These are phyloP conservation scores for Smittia sp. DNA, from an alignment of 2,888 invertebrate genomes.

Conservation along the genomic window DNA sequence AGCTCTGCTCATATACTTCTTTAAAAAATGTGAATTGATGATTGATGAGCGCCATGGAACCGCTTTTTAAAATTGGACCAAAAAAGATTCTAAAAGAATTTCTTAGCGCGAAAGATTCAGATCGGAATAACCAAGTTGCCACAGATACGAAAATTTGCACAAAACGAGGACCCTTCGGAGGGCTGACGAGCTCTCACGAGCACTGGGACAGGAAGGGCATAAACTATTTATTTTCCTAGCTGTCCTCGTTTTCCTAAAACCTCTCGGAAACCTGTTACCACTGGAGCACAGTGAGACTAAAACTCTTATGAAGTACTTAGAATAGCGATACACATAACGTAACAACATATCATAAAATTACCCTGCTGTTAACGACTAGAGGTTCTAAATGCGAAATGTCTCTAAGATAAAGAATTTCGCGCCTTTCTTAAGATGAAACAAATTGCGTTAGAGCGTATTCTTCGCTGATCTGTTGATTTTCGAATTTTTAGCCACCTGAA, in stretches of 20 bases:
- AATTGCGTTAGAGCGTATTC: not conserved
- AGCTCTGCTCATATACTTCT: not conserved
- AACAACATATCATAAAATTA: slow-evolving; percentile 6
- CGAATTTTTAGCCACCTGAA: not conserved
- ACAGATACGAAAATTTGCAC: no score
- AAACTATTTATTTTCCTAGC: no score
- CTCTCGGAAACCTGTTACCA: not conserved
- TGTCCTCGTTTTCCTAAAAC: no score
- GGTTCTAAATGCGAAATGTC: not conserved
- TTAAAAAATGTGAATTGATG: not conserved
- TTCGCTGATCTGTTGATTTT: not conserved
- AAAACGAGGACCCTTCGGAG: no score
- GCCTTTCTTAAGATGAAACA: not conserved
- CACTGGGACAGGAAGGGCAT: no score
- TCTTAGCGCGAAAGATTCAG: no score
- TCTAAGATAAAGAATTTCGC: not conserved
- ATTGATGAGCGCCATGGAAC: not conserved
- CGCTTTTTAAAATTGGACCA: slow-evolving; percentile 34
- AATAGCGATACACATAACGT: not conserved
- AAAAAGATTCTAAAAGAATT: slow-evolving; percentile 26
- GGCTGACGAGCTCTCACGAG: no score
- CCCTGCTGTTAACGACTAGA: not conserved
- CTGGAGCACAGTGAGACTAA: not conserved
- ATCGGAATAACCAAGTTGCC: no score
- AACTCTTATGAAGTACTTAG: not conserved